A percentile compares a stretch with the other conserved stretches of the same genome.
phyloP scores from a whole-genome alignment of 1,140 invertebrate genomes.

The Pogonus chalceus region DNA sequence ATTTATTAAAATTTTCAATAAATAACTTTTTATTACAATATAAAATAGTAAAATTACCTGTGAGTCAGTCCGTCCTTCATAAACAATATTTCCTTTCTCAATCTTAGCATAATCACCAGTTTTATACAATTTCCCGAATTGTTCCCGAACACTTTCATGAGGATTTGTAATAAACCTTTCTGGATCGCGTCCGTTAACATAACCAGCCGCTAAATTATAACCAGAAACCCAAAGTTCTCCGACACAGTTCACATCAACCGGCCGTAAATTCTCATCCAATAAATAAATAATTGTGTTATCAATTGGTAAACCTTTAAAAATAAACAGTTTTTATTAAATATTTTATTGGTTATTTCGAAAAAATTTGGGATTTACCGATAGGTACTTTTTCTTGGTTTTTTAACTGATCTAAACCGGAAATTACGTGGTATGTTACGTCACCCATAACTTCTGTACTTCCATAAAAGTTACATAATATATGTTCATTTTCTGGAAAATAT shows the following conservation, averaged over 20 bases:
- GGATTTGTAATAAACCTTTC: constrained; percentile 66
- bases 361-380: constrained; percentile 52
- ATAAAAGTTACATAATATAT: constrained; percentile 73
- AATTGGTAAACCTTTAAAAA: constrained; percentile 49
- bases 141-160: constrained; percentile 46
- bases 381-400: constrained; percentile 57
- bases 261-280: constrained; percentile 56
- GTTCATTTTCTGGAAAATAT: constrained; percentile 47
- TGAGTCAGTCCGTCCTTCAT: constrained; percentile 73
- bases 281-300: constrained; percentile 73
- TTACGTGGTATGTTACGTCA: constrained; percentile 60
- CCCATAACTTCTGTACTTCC: constrained; percentile 83
- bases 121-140: constrained; percentile 49
- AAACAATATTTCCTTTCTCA: constrained; percentile 58
- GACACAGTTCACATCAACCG: constrained; percentile 54
- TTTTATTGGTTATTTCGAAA: not conserved
- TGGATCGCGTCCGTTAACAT: constrained; percentile 60
- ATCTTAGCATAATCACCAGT: constrained; percentile 76
- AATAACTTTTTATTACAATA: too few relatives aligned
- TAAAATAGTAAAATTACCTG: too few relatives aligned
- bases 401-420: constrained; percentile 43
- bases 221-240: constrained; percentile 75
- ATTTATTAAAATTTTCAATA: too few relatives aligned
- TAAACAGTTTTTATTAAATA: not conserved
- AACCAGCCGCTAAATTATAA: constrained; percentile 64